These are phyloP conservation scores for Marmota monax DNA, from an alignment of 2,113 vertebrate species.

Conservation along the genomic window DNA sequence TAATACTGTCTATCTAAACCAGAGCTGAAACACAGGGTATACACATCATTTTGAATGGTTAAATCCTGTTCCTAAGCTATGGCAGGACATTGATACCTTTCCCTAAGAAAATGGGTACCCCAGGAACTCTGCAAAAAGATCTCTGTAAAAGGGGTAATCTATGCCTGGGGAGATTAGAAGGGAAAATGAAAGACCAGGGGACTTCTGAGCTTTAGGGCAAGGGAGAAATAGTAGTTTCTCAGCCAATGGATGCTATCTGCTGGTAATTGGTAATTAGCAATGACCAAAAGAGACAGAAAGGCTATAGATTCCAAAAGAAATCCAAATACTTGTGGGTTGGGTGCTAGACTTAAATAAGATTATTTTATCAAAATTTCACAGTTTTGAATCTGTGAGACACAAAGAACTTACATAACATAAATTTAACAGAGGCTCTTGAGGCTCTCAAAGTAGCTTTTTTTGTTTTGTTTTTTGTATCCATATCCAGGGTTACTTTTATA, in stretches of 20 bases:
- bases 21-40: neutral
- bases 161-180: neutral
- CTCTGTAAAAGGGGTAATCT: neutral
- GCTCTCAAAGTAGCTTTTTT: neutral
- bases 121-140: neutral
- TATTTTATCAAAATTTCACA: slow-evolving; percentile 21
- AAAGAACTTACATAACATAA: neutral
- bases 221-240: neutral
- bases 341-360: slow-evolving; percentile 4
- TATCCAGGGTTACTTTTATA: neutral
- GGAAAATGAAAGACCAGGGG: neutral
- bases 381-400: neutral
- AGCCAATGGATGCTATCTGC: neutral
- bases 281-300: neutral
- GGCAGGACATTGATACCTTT: neutral
- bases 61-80: neutral
- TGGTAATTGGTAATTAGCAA: neutral
- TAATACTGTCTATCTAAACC: neutral
- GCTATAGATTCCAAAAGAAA: neutral
- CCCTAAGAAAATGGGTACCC: neutral
- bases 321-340: neutral
- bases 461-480: neutral
- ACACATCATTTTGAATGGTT: neutral
- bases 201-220: neutral
- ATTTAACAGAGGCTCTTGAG: neutral